A percentile compares a stretch with the other conserved stretches of the same genome.
Evolutionary conservation across 2,888 invertebrate genomes (phyloP).

Genomic region (Cybosia mesomella): DNA sequence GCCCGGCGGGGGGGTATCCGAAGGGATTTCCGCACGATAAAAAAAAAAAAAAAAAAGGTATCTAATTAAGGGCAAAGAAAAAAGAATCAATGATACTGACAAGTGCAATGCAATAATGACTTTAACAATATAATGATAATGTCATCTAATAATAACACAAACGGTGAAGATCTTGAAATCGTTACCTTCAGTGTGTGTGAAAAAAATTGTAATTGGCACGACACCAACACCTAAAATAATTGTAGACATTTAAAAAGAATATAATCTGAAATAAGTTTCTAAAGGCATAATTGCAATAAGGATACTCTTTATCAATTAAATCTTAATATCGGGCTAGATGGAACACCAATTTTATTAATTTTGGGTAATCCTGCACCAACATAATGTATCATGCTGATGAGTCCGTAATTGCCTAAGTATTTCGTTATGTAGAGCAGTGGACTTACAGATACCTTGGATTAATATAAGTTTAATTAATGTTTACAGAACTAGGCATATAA

Average conservation of each 20-base stretch:
- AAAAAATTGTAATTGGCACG: constrained; percentile 58
- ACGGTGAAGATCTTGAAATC: constrained; percentile 32
- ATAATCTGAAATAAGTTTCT: constrained; percentile 29
- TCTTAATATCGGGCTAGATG: constrained; percentile 16
- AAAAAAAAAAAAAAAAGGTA: too few relatives aligned
- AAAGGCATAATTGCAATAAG: constrained; percentile 22
- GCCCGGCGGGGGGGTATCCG: too few relatives aligned
- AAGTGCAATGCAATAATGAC: neutral
- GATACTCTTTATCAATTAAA: neutral
- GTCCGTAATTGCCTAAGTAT: neutral
- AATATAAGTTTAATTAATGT: constrained; percentile 23
- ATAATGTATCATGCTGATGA: neutral
- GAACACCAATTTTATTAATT: neutral
- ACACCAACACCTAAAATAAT: constrained; percentile 52
- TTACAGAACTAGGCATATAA: constrained; percentile 11
- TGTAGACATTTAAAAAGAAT: constrained; percentile 32
- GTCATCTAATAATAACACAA: neutral
- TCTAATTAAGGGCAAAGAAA: neutral
- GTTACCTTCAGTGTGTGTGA: constrained; percentile 32
- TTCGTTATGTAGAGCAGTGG: constrained; percentile 5
- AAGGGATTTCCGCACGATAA: too few relatives aligned
- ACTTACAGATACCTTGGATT: constrained; percentile 1
- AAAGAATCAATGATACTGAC: neutral
- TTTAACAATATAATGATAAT: neutral
- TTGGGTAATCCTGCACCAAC: neutral